A percentile compares a stretch with the other conserved stretches of the same genome.
Conservation (phyloP, 2,113 vertebrate species). For the Dasypus novemcinctus region DNA sequence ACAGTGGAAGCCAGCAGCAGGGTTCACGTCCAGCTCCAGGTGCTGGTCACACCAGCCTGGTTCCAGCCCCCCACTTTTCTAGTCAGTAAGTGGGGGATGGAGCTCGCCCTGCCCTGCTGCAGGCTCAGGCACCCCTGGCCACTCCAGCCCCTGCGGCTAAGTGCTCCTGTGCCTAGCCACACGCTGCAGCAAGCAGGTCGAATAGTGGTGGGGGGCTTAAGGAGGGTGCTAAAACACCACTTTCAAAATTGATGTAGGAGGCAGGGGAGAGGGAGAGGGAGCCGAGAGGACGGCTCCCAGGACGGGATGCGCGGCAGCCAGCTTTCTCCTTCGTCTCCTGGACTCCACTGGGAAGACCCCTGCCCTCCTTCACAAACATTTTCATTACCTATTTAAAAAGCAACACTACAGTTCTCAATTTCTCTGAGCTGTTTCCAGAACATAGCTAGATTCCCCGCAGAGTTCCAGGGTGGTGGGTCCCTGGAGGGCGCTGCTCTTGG, state of each 20-base stretch:
- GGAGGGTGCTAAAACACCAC: background rate
- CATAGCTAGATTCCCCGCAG: background rate
- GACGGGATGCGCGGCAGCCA: background rate
- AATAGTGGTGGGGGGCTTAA: background rate
- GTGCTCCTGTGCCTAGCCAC: too few relatives aligned
- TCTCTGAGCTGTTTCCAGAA: background rate
- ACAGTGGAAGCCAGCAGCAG: background rate
- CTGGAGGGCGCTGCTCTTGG: background rate
- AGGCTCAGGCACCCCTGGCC: too few relatives aligned
- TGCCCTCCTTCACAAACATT: background rate
- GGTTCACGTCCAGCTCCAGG: background rate
- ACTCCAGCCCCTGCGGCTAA: too few relatives aligned
- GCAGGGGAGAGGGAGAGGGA: fast-evolving
- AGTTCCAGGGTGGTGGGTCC: background rate
- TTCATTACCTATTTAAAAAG: background rate
- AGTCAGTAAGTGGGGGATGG: background rate
- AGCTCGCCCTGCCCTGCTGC: too few relatives aligned
- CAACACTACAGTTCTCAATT: background rate
- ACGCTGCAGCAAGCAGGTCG: too few relatives aligned
- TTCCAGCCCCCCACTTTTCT: background rate
- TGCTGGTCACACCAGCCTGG: too few relatives aligned
- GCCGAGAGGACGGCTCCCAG: background rate
- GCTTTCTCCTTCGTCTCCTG: background rate
- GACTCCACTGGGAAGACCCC: background rate
- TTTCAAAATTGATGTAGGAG: too few relatives aligned